Conservation (phyloP, 2,113 vertebrate genomes). For the Chrysochloris asiatica region DNA sequence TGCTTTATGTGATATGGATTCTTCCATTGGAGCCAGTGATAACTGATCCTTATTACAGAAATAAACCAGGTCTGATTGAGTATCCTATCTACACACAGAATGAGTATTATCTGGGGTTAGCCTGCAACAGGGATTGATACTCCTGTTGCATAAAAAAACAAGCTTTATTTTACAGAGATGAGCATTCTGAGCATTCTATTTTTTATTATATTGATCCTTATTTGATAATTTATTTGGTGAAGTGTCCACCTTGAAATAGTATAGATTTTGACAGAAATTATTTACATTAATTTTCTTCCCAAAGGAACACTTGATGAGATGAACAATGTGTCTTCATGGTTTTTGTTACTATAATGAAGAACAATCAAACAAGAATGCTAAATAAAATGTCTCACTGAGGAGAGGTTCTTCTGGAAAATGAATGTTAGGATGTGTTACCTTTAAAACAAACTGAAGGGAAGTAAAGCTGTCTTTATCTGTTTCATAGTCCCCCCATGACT, state of each 20-base stretch:
- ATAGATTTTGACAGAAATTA: constrained; percentile 37
- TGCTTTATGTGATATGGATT: background rate
- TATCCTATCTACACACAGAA: too few relatives aligned
- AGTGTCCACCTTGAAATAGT: constrained; percentile 51
- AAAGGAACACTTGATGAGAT: constrained; percentile 5
- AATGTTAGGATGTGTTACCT: background rate
- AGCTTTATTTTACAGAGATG: constrained; percentile 18
- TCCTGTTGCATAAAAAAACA: constrained; percentile 36
- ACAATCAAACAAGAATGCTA: background rate
- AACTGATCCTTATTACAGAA: background rate
- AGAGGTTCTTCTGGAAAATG: background rate
- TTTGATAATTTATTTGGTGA: constrained; percentile 57
- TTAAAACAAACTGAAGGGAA: background rate
- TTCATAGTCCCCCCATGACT: background rate
- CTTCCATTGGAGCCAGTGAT: background rate
- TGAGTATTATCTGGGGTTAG: constrained; percentile 33
- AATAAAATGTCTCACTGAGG: background rate
- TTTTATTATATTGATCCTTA: constrained; percentile 5
- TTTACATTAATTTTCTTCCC: constrained; percentile 48
- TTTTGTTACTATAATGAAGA: background rate
- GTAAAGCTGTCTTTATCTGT: background rate
- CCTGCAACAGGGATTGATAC: constrained; percentile 18
- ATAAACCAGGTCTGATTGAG: background rate
- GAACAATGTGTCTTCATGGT: background rate
- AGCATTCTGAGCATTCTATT: background rate